Percentiles rank a stretch among this genome's conserved stretches.
phyloP scores from a whole-genome alignment of 2,888 invertebrate species.

The Aromia moschata region DNA sequence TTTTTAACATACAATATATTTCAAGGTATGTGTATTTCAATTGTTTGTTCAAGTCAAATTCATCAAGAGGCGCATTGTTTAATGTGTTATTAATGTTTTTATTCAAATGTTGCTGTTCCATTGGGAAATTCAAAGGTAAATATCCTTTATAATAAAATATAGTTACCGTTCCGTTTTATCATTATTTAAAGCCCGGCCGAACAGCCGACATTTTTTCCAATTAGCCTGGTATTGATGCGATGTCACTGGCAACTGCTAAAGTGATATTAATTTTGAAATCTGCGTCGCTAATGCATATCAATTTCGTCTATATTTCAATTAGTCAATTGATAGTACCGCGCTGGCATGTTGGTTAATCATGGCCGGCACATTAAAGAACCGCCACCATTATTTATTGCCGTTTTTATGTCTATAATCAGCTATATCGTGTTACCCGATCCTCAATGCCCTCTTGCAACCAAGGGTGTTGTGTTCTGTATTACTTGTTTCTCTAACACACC shows the following conservation, averaged over 20 bases:
- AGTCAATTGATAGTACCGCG: background rate
- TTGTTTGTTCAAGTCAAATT: too few relatives aligned
- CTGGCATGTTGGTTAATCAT: constrained; percentile 13
- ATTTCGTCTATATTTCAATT: constrained; percentile 12
- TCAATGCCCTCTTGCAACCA: too few relatives aligned
- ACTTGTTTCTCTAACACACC: too few relatives aligned
- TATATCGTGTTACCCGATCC: background rate
- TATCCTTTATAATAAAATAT: too few relatives aligned
- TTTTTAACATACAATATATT: too few relatives aligned
- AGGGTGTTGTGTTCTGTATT: too few relatives aligned
- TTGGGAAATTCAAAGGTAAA: too few relatives aligned
- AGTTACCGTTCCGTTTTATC: background rate
- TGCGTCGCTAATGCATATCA: constrained; percentile 13
- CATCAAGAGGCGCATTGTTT: too few relatives aligned
- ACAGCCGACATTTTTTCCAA: background rate
- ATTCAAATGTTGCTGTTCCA: too few relatives aligned
- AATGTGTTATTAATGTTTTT: too few relatives aligned
- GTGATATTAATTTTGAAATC: constrained; percentile 4
- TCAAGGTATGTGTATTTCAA: too few relatives aligned
- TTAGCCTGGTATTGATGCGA: background rate
- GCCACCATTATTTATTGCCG: background rate
- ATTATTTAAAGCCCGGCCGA: background rate
- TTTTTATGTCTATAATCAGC: background rate
- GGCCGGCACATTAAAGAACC: constrained; percentile 1
- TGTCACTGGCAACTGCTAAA: constrained; percentile 2